Evolutionary conservation across 1,140 invertebrate genomes (phyloP).

Genomic region (Littorina saxatilis): DNA sequence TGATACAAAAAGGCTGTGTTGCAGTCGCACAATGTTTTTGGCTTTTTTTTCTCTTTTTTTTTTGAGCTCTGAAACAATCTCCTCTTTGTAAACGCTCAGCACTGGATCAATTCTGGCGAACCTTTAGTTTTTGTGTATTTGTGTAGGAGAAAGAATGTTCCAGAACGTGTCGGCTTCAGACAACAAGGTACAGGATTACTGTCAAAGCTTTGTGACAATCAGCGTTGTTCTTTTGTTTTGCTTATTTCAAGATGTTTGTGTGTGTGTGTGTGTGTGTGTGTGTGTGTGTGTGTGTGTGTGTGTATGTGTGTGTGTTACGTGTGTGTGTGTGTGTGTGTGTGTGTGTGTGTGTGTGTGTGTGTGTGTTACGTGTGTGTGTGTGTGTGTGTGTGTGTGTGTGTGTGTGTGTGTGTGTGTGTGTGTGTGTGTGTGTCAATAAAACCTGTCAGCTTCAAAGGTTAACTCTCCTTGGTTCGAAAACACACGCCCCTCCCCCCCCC

Average conservation of each 20-base stretch:
- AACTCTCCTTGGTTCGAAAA: not conserved
- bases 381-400: not conserved
- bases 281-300: not conserved
- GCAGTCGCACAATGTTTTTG: too few species aligned
- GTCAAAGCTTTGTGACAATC: too few species aligned
- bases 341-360: not conserved
- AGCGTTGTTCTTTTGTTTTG: not conserved
- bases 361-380: not conserved
- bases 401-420: not conserved
- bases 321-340: not conserved
- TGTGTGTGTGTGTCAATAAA: not conserved
- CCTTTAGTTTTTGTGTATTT: too few species aligned
- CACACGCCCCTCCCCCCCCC: too few species aligned
- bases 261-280: slow-evolving; percentile 5
- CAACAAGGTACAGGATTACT: too few species aligned
- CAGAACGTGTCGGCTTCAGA: too few species aligned
- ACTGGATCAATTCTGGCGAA: too few species aligned
- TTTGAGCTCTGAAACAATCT: not conserved
- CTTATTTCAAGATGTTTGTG: not conserved
- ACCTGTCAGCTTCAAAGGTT: not conserved
- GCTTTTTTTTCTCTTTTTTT: not conserved
- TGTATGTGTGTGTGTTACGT: not conserved
- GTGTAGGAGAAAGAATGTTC: too few species aligned
- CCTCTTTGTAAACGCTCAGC: not conserved
- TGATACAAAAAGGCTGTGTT: too few species aligned